Evolutionary conservation across 2,888 invertebrate genomes (phyloP).

Genomic region (Fissipunctia ypsillon): DNA sequence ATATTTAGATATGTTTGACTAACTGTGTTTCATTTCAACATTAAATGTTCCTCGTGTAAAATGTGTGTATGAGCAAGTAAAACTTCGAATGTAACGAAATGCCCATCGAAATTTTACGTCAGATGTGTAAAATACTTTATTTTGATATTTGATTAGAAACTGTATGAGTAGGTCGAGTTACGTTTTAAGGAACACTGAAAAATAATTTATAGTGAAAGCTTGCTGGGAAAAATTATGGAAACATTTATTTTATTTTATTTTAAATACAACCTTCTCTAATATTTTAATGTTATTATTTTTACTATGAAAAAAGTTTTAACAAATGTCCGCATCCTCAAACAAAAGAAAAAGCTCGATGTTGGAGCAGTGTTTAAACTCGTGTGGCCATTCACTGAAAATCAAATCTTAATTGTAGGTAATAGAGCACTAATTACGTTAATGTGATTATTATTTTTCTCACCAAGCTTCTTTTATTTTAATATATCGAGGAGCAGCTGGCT

Average conservation of each 20-base stretch:
- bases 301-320: neutral
- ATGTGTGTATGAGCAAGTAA: slow-evolving; percentile 60
- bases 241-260: neutral
- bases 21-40: slow-evolving; percentile 69
- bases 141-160: slow-evolving; percentile 53
- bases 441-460: slow-evolving; percentile 60
- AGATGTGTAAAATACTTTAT: slow-evolving; percentile 50
- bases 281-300: neutral
- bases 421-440: neutral
- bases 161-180: slow-evolving; percentile 42
- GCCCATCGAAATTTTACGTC: slow-evolving; percentile 62
- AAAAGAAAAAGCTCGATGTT: neutral
- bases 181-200: slow-evolving; percentile 32
- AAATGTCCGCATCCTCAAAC: neutral
- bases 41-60: slow-evolving; percentile 76
- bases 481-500: slow-evolving; percentile 63
- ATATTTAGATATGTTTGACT: slow-evolving; percentile 61
- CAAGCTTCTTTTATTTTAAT: slow-evolving; percentile 45
- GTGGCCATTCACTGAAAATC: neutral
- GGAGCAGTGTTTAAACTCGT: neutral
- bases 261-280: neutral
- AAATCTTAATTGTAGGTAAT: slow-evolving; percentile 2
- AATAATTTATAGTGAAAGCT: slow-evolving; percentile 41
- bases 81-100: slow-evolving; percentile 58
- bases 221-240: slow-evolving; percentile 55